phyloP scores from a whole-genome alignment of 2,797 vertebrate species.

The Ciconia nigra region DNA sequence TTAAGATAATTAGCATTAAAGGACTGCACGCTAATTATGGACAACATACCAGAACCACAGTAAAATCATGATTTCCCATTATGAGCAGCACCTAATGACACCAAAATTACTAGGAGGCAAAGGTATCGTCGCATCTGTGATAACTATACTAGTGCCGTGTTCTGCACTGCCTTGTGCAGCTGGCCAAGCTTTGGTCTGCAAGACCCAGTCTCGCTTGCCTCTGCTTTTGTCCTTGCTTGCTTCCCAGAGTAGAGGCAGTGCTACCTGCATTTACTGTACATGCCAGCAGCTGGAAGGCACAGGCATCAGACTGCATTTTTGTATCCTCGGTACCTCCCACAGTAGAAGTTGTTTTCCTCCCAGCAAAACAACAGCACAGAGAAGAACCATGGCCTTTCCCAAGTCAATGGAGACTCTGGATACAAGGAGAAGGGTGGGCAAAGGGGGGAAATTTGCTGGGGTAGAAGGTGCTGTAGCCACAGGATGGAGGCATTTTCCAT shows the following conservation, averaged over 20 bases:
- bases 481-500: neutral
- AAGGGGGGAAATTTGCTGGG: neutral
- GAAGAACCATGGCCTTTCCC: neutral
- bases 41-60: slow-evolving; percentile 3
- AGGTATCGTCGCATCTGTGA: neutral
- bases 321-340: neutral
- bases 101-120: slow-evolving; percentile 5
- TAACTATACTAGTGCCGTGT: neutral
- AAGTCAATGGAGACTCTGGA: neutral
- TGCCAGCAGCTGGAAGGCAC: neutral
- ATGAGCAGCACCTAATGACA: slow-evolving; percentile 11
- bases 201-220: neutral
- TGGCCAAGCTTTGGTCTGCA: neutral
- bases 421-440: neutral
- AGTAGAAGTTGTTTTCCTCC: neutral
- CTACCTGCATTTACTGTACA: neutral
- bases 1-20: slow-evolving; percentile 36
- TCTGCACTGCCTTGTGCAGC: neutral
- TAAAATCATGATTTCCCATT: slow-evolving; percentile 21
- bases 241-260: neutral
- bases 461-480: neutral
- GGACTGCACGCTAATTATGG: slow-evolving; percentile 17
- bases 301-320: neutral
- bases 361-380: neutral
- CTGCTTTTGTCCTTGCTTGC: neutral